Evolutionary conservation across 2,888 invertebrate genomes (phyloP).

Genomic region (Ormyrus thymus): DNA sequence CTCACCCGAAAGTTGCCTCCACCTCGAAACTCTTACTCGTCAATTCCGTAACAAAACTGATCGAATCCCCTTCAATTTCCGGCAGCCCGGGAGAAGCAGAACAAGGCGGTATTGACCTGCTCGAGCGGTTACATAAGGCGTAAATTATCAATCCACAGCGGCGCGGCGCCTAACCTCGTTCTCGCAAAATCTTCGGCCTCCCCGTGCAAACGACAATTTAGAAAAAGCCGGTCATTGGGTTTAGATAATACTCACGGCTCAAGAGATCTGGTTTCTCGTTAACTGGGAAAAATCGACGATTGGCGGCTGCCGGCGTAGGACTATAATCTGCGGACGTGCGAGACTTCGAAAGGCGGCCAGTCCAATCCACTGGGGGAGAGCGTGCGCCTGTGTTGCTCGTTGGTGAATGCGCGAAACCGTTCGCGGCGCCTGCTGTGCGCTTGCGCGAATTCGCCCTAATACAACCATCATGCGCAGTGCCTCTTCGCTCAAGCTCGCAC

Average conservation of each 20-base stretch:
- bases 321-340: slow-evolving; percentile 26
- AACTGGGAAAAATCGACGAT: too few species aligned
- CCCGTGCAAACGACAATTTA: slow-evolving; percentile 64
- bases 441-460: slow-evolving; percentile 57
- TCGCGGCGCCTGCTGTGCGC: slow-evolving; percentile 50
- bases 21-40: too few species aligned
- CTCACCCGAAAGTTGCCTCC: too few species aligned
- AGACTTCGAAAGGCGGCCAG: slow-evolving; percentile 26
- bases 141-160: slow-evolving; percentile 43
- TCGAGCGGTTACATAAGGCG: slow-evolving; percentile 71
- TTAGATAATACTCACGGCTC: background rate
- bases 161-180: slow-evolving; percentile 22
- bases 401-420: background rate
- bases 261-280: background rate
- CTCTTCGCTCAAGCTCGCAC: too few species aligned
- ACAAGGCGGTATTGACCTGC: slow-evolving; percentile 69
- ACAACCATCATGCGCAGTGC: background rate
- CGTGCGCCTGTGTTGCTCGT: background rate
- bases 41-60: background rate
- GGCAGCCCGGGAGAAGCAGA: slow-evolving; percentile 31
- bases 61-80: slow-evolving; percentile 17
- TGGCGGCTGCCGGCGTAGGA: slow-evolving; percentile 1
- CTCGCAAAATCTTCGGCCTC: too few species aligned
- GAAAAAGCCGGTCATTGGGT: too few species aligned
- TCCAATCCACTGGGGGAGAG: slow-evolving; percentile 27